Evolutionary conservation across 2,113 vertebrate species (phyloP).

Genomic region (Laticauda colubrina): DNA sequence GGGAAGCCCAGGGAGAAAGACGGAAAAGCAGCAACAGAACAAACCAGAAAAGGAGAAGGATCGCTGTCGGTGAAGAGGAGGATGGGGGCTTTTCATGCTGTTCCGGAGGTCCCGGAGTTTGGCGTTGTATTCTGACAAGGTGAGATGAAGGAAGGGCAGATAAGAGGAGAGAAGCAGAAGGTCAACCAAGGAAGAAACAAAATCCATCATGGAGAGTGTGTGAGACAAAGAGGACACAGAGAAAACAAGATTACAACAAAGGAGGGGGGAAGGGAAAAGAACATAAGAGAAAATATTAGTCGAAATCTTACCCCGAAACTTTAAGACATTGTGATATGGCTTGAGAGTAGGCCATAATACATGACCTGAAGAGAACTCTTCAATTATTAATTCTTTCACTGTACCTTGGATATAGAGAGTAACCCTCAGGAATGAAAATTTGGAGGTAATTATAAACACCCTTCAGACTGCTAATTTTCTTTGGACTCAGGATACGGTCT

Average conservation of each 20-base stretch:
- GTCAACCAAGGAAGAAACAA: constrained; percentile 61
- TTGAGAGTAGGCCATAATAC: not conserved
- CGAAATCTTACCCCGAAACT: not conserved
- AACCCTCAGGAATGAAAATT: not conserved
- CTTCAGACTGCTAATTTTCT: not conserved
- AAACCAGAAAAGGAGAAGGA: constrained; percentile 87
- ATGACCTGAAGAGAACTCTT: not conserved
- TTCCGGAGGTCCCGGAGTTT: constrained; percentile 79
- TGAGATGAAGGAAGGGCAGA: constrained; percentile 16
- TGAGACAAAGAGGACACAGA: constrained; percentile 23
- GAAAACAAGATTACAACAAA: constrained; percentile 59
- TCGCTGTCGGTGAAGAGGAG: constrained; percentile 77
- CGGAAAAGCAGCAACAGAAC: constrained; percentile 64
- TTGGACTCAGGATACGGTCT: not conserved
- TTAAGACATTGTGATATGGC: not conserved
- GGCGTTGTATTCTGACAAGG: constrained; percentile 87
- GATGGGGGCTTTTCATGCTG: constrained; percentile 62
- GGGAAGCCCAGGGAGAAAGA: not conserved
- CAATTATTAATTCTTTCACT: not conserved
- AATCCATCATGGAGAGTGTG: constrained; percentile 38
- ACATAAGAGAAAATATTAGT: constrained; percentile 58
- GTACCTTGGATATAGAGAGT: not conserved
- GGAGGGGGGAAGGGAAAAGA: constrained; percentile 46
- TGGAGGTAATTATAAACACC: not conserved
- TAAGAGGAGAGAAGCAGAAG: constrained; percentile 38